Base-by-base conservation (phyloP, 1,140 invertebrate species). In the Berghia stephanieae region DNA sequence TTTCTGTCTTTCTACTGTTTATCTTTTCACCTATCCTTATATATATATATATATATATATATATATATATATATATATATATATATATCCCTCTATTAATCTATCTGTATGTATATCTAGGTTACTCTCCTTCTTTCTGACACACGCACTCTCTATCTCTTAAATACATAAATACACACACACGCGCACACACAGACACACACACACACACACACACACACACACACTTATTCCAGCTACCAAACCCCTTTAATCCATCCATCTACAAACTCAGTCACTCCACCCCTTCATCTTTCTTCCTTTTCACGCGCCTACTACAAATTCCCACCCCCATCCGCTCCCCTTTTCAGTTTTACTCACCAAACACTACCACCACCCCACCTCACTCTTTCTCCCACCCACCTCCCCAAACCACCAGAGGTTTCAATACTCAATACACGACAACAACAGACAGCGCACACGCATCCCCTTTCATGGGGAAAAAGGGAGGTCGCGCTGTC, bases 91-190 rank as follows among this genome's bases (percentile, higher is more conserved):
- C n/a, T n/a, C n/a, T n/a, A n/a, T n/a, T n/a, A n/a, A n/a, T n/a
- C n/a, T n/a, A n/a, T n/a, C n/a, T n/a, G n/a, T n/a, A n/a, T n/a
- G n/a, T 69, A 27, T 38, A n/a, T 16, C 70, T 73, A 42, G 38
- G 42, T 52, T 2, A 21, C 44, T 34, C 70, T 31, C 43, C 34
- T 49, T 38, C 21, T 44, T 18, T 52, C 10, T 27, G 6, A 36
- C 31, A 18, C 24, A 24, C 43, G 24, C 42, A 44, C 44, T 31
- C 24, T 6, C 57, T 27, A 10, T 10, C 57, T 27, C 57, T 10
- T 34, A 60, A 24, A 21, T 34, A 60, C 24, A 73, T 49, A 55
- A 43, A 76, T 67, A 52, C 75, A 76, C 40, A 68, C 63, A 67
- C 44, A 44, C 44, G 46, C 44, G 27, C 27, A 67, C 63, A 38